phyloP scores from a whole-genome alignment of 2,888 invertebrate genomes.

The Scelioninae gen. 1 region DNA sequence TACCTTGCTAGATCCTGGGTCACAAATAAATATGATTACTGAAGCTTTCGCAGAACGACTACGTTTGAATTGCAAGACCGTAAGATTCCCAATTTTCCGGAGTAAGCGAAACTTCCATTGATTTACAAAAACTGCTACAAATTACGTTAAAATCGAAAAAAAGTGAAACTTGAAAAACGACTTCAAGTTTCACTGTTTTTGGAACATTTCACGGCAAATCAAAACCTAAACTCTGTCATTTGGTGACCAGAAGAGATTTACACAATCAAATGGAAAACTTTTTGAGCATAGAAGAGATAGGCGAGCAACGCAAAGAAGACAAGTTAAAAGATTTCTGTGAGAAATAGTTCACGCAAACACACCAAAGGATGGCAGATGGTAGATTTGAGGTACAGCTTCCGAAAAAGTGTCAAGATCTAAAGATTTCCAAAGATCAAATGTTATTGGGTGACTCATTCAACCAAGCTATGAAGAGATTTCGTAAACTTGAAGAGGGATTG shows the following conservation, averaged over 20 bases:
- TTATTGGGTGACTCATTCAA: neutral
- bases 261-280: neutral
- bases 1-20: slow-evolving; percentile 19
- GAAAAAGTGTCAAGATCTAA: neutral
- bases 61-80: neutral
- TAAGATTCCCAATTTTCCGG: neutral
- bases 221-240: neutral
- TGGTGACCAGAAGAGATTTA: neutral
- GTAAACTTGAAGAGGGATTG: neutral
- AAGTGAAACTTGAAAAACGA: neutral
- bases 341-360: neutral
- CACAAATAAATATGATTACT: slow-evolving; percentile 28
- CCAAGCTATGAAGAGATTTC: neutral
- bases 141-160: slow-evolving; percentile 1
- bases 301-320: neutral
- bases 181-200: slow-evolving; percentile 1
- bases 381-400: slow-evolving; percentile 3
- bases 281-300: slow-evolving; percentile 1
- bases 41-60: slow-evolving; percentile 16
- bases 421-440: neutral
- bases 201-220: neutral
- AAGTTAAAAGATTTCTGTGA: neutral
- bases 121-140: no score
- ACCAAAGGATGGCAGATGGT: neutral
- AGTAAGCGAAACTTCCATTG: neutral